phyloP scores from a whole-genome alignment of 2,113 vertebrate genomes.

The Sialia sialis region DNA sequence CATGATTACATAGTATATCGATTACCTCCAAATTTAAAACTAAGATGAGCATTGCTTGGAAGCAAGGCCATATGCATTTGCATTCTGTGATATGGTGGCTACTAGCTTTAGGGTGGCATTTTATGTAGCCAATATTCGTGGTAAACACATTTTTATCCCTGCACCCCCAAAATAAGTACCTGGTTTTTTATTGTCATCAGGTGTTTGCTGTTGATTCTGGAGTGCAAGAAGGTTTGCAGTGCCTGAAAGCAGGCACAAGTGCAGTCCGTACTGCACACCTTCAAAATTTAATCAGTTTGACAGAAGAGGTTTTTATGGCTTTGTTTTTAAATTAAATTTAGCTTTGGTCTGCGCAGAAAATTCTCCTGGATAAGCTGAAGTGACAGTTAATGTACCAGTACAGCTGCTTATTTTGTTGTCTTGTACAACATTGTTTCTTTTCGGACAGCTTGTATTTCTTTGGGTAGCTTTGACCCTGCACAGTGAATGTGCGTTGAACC shows the following conservation, averaged over 20 bases:
- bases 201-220: background rate
- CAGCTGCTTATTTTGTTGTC: background rate
- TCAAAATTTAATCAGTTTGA: background rate
- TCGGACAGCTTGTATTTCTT: background rate
- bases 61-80: background rate
- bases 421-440: background rate
- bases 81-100: background rate
- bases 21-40: background rate
- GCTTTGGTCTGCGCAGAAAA: background rate
- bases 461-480: background rate
- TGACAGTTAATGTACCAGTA: background rate
- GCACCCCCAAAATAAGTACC: rapidly evolving
- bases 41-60: background rate
- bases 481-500: background rate
- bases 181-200: background rate
- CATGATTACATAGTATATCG: background rate
- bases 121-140: background rate
- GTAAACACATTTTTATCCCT: background rate
- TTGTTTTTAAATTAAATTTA: background rate
- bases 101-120: background rate
- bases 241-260: background rate
- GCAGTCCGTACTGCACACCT: background rate
- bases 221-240: background rate
- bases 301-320: background rate
- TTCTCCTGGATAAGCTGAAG: background rate